phyloP scores from a whole-genome alignment of 2,797 vertebrate species.

The Callimico goeldii region DNA sequence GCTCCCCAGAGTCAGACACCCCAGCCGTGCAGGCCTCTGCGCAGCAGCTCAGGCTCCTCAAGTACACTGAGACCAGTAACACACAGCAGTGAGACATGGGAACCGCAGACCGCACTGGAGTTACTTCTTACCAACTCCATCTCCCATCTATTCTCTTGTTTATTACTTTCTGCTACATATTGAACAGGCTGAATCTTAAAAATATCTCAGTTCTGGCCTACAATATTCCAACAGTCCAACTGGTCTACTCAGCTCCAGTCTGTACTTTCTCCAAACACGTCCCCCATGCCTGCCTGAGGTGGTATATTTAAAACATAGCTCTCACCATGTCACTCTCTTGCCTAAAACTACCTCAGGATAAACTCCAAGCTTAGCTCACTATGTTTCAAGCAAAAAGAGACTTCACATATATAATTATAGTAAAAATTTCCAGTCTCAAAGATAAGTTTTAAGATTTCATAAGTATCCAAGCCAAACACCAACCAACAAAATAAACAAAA shows the following conservation, averaged over 20 bases:
- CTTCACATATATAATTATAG: not conserved
- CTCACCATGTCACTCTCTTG: not conserved
- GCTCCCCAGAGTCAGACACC: not conserved
- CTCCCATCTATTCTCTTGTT: not conserved
- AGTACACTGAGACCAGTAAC: not conserved
- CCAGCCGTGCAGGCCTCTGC: not conserved
- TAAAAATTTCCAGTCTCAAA: conserved; percentile 6
- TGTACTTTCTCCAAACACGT: not conserved
- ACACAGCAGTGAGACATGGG: not conserved
- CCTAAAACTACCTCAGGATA: not conserved
- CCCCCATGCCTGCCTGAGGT: not conserved
- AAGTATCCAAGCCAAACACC: not conserved
- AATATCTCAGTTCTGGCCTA: not conserved
- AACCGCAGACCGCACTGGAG: not conserved
- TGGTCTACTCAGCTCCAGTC: not conserved
- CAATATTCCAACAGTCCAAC: not conserved
- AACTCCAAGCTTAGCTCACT: conserved; percentile 14
- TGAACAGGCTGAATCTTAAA: not conserved
- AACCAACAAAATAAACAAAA: not conserved
- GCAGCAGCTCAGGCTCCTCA: not conserved
- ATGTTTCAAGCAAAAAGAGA: not conserved
- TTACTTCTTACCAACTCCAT: not conserved
- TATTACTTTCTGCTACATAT: not conserved
- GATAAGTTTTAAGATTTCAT: not conserved
- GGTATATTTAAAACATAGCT: conserved; percentile 16